Base-by-base conservation (phyloP, 2,113 vertebrate genomes). In the Anguilla japonica region DNA sequence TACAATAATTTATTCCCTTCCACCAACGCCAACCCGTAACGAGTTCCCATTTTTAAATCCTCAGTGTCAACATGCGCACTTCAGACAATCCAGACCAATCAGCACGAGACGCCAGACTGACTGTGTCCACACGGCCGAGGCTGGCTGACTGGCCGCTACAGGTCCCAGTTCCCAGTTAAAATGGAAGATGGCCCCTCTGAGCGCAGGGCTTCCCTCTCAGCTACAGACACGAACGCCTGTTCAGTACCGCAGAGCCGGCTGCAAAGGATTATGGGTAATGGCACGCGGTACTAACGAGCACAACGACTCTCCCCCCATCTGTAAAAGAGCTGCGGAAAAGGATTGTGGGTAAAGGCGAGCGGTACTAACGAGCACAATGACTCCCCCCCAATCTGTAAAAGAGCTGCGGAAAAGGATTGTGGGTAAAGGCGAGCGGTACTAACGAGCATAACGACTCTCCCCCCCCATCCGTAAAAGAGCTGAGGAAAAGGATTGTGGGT, bases 1-100 rank as follows among this genome's bases (percentile, higher is more conserved):
- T 50, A 50, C 67, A 46, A n/a, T 34, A 84, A 78, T 78, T 84
- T 84, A 79, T 50, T 84, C 63, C 29, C 34, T 50, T 50, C n/a
- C 13, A 60, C 29, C n/a, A 40, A 22, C 13, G 1, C 41, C 18
- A 22, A 14, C 60, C 39, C 63, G 26, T 84, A 75, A 84, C 41
- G 41, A 75, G 26, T 46, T 50, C 22, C 46, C 34, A 34, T 16
- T 63, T 40, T 75, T 16, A 75, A 41, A 78, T 50, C 67, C 26
- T 34, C 26, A 75, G 67, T 20, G 67, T 34, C n/a, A 13, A 11
- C 2, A 63, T 6, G 60, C 0, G 18, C n/a, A n/a, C 3, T 2
- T 14, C 3, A 60, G 3, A 71, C 3, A 60, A n/a, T 5, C n/a
- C 63, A n/a, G 3, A n/a, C 6, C 9, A 3, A n/a, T 71, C 26